Percentiles rank a stretch among this genome's conserved stretches.
Conservation (phyloP, 2,797 vertebrate genomes). For the Notolepis coatsorum region DNA sequence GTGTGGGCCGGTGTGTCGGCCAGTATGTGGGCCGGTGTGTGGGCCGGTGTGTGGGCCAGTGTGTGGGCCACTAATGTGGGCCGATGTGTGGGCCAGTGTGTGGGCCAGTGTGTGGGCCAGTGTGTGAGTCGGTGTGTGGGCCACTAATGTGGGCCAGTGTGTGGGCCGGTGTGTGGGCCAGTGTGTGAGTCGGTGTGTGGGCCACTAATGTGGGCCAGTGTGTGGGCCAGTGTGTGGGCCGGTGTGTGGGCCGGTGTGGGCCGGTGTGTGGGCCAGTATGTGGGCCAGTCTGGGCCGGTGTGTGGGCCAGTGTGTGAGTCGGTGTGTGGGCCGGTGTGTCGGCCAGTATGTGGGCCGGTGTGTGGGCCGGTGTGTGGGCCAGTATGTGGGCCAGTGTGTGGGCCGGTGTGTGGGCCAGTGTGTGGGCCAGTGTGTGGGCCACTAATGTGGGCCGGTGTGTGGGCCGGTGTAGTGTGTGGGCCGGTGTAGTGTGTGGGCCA, state of each 20-base stretch:
- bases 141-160: conserved; percentile 45
- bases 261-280: not conserved
- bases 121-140: conserved; percentile 69
- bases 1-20: conserved; percentile 46
- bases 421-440: conserved; percentile 5
- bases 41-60: not conserved
- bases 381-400: conserved; percentile 11
- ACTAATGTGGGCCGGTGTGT: conserved; percentile 4
- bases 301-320: not conserved
- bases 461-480: not conserved
- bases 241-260: not conserved
- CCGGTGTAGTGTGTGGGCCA: conserved; percentile 56
- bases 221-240: not conserved
- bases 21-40: conserved; percentile 15
- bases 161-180: conserved; percentile 6
- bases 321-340: conserved; percentile 38
- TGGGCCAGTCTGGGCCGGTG: not conserved
- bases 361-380: conserved; percentile 18
- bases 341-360: conserved; percentile 19
- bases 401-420: conserved; percentile 7
- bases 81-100: not conserved
- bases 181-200: conserved; percentile 2
- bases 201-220: conserved; percentile 2
- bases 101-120: not conserved
- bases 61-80: conserved; percentile 12